Conservation (phyloP, 1,140 invertebrate genomes). For the Drosophila sechellia region DNA sequence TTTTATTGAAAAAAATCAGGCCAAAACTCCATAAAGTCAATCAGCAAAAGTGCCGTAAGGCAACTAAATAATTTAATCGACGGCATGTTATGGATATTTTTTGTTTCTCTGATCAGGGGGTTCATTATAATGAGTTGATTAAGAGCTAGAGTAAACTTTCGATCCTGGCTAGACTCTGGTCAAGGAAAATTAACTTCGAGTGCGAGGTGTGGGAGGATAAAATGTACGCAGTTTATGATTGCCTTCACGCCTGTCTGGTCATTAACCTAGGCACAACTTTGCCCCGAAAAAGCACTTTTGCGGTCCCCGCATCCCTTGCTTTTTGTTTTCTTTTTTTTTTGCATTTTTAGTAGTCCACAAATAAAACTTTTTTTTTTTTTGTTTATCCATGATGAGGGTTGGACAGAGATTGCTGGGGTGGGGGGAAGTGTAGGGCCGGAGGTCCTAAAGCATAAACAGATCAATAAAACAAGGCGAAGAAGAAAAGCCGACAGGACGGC, state of each 20-base stretch:
- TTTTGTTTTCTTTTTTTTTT: constrained; percentile 12
- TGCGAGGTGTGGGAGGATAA: constrained; percentile 1
- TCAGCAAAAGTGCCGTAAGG: background rate
- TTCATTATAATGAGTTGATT: constrained; percentile 6
- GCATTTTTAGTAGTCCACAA: constrained; percentile 50
- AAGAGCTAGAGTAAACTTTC: constrained; percentile 8
- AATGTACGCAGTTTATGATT: constrained; percentile 61
- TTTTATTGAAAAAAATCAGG: constrained; percentile 1
- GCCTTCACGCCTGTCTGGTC: constrained; percentile 67
- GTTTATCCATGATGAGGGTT: constrained; percentile 43
- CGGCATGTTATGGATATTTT: background rate
- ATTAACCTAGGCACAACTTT: constrained; percentile 49
- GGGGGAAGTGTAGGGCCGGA: background rate
- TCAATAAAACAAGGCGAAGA: constrained; percentile 64
- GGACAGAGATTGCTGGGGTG: constrained; percentile 7
- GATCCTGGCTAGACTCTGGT: constrained; percentile 5
- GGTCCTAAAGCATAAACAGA: constrained; percentile 68
- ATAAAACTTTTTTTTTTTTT: constrained; percentile 52
- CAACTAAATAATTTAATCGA: constrained; percentile 6
- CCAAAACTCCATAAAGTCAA: background rate
- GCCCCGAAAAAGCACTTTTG: constrained; percentile 23
- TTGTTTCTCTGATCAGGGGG: background rate
- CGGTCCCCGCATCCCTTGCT: constrained; percentile 14
- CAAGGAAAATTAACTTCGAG: constrained; percentile 40
- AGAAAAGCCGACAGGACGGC: constrained; percentile 23